Percentiles rank a stretch among this genome's conserved stretches.
These are phyloP conservation scores for Neria commutata DNA, from an alignment of 2,888 invertebrate species.

Conservation along the genomic window DNA sequence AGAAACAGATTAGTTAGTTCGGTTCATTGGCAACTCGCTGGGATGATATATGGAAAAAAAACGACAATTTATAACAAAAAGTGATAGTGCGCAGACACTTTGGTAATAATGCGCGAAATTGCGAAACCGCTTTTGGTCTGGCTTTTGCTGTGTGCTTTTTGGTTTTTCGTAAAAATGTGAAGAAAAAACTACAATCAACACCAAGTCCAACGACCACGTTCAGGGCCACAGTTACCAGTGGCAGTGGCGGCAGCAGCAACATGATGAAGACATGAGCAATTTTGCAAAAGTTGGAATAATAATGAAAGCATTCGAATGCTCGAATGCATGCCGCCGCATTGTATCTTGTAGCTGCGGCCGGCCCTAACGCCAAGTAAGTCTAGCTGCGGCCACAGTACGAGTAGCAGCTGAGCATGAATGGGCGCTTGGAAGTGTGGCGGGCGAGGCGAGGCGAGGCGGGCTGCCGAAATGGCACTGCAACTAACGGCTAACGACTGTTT, in stretches of 20 bases:
- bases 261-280: constrained; percentile 15
- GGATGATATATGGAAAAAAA: constrained; percentile 18
- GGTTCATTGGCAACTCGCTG: constrained; percentile 23
- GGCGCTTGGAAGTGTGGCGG: no score
- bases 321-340: constrained; percentile 22
- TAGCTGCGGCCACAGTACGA: no score
- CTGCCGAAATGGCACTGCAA: constrained; percentile 6
- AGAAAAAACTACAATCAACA: constrained; percentile 8
- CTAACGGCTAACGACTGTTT: neutral
- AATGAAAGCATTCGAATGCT: constrained; percentile 9
- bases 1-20: constrained; percentile 26
- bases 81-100: constrained; percentile 38
- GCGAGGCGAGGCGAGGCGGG: no score
- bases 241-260: neutral
- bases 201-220: constrained; percentile 53
- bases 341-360: neutral
- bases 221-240: constrained; percentile 40
- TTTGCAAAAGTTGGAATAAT: constrained; percentile 24
- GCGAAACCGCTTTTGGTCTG: constrained; percentile 34
- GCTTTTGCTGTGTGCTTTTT: constrained; percentile 11
- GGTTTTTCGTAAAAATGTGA: constrained; percentile 4
- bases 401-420: no score
- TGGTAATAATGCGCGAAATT: constrained; percentile 35
- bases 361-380: constrained; percentile 25
- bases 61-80: constrained; percentile 35